Conservation (phyloP, 2,797 vertebrate species). For the Choloepus didactylus region DNA sequence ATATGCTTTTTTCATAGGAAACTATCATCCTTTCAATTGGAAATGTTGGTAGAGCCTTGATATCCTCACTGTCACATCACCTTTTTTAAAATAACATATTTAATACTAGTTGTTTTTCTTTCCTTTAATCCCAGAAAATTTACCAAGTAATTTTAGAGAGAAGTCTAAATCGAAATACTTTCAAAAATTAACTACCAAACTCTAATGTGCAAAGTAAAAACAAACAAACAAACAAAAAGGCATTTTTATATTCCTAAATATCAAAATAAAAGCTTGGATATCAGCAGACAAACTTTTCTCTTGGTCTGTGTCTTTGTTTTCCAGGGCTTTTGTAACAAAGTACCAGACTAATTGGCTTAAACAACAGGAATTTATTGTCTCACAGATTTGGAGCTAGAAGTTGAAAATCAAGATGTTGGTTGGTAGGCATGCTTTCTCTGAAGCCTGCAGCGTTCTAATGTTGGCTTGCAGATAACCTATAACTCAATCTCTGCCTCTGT, state of each 20-base stretch:
- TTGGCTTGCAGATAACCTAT: too few species aligned
- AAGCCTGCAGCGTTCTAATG: too few species aligned
- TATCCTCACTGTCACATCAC: not conserved
- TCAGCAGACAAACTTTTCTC: not conserved
- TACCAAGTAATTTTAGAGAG: not conserved
- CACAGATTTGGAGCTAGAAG: too few species aligned
- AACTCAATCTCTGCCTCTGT: too few species aligned
- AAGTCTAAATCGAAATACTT: not conserved
- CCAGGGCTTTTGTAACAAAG: too few species aligned
- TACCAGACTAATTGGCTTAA: too few species aligned
- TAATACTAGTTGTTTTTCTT: not conserved
- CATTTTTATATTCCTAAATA: not conserved
- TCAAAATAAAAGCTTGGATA: not conserved
- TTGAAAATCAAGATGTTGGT: too few species aligned
- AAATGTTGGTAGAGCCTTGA: not conserved
- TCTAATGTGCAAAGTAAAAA: not conserved
- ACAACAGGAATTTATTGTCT: too few species aligned
- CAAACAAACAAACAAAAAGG: too few species aligned
- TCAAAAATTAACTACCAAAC: not conserved
- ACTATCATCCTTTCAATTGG: not conserved
- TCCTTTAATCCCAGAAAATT: constrained; percentile 2
- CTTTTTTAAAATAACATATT: not conserved
- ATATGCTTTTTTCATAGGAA: not conserved
- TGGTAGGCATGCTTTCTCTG: too few species aligned
- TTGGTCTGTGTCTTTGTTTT: not conserved